Base-by-base conservation (phyloP, 2,888 invertebrate genomes). In the Clusia tigrina region DNA sequence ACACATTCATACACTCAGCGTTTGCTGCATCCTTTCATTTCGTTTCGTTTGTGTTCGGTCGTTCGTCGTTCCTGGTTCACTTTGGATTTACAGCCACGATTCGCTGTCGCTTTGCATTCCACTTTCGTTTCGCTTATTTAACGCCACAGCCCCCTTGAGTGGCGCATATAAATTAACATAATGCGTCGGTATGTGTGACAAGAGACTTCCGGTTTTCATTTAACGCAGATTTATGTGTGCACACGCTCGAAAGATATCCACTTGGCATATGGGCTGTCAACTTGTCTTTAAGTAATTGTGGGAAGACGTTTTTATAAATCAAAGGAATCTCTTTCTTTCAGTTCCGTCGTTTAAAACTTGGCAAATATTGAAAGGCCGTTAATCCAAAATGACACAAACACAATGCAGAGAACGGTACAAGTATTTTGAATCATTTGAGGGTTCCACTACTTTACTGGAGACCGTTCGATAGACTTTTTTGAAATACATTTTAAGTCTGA, bases 181-280 rank as follows among this genome's bases (percentile, higher is more conserved):
- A 76, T 77, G 77, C 69, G 68, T 77, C 74, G 77, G 74, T 77
- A 71, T 71, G 76, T 74, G 77, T 76, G 77, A 74, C 74, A 77
- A 69, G 77, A 70, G 77, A 76, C 74, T 74, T 76, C 74, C 72
- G 74, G 69, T 73, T 76, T 74, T 69, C 73, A 71, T 69, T 74
- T 74, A 64, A 67, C 69, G 69, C 69, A 63, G 76, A 77, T 77
- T 77, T 77, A 74, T 74, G 76, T 76, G 68, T 65, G 32, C 32
- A 32, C 6, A 6, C 6, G 32, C 32, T 32, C 32, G 32, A 32
- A 32, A 32, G 12, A 32, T 32, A 9, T 32, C 32, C 6, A 32
- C 32, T n/a, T 32, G 32, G 6, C 32, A 32, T 32, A 32, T 9
- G 32, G 6, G 32, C 12, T 32, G 32, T 32, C 32, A 32, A 32